These are phyloP conservation scores for Leptopterna dolabrata DNA, from an alignment of 2,888 invertebrate species.

Conservation along the genomic window DNA sequence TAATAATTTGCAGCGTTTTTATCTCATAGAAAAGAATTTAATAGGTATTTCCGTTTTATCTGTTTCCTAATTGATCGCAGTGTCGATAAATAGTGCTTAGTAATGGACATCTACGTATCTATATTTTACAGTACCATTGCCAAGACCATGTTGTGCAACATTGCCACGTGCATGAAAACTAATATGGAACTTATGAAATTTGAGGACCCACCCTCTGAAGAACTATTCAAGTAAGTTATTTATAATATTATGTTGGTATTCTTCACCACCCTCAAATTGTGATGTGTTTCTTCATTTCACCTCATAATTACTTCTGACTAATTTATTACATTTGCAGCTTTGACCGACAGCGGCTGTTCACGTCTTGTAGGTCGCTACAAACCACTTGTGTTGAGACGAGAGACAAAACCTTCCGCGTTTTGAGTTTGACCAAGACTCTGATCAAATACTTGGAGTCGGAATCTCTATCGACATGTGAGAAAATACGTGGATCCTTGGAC, in stretches of 20 bases:
- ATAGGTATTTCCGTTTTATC: too few species aligned
- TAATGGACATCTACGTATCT: too few species aligned
- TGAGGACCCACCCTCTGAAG: neutral
- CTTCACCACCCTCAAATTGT: neutral
- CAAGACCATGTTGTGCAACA: constrained; percentile 43
- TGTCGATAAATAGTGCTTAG: too few species aligned
- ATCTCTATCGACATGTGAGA: constrained; percentile 66
- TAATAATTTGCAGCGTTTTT: too few species aligned
- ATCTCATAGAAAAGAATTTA: too few species aligned
- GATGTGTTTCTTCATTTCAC: neutral
- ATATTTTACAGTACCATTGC: constrained; percentile 43
- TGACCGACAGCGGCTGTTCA: constrained; percentile 69
- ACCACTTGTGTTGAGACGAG: constrained; percentile 81
- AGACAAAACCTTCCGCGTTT: constrained; percentile 82
- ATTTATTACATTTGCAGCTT: neutral
- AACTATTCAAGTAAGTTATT: neutral
- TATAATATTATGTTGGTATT: neutral
- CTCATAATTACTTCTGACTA: neutral
- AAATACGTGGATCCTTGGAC: constrained; percentile 71
- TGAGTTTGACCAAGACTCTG: constrained; percentile 84
- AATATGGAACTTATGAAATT: constrained; percentile 25
- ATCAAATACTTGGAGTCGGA: constrained; percentile 74
- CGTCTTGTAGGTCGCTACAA: constrained; percentile 83
- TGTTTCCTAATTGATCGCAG: too few species aligned
- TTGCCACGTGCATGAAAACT: constrained; percentile 8